Conservation (phyloP, 2,888 invertebrate species). For the Mactromeris polynyma region DNA sequence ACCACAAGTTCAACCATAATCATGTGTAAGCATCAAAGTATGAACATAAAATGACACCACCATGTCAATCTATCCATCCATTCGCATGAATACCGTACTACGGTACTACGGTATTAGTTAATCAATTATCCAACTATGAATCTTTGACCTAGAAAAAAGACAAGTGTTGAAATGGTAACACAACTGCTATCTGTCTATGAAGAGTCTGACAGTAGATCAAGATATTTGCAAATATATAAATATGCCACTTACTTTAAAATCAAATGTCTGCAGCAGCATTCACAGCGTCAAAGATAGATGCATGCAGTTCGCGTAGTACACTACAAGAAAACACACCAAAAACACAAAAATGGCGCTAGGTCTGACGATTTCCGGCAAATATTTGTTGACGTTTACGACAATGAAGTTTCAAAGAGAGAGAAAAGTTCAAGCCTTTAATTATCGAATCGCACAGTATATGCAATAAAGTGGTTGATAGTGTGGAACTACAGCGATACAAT, state of each 20-base stretch:
- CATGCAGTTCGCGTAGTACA: background rate
- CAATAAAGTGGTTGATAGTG: too few relatives aligned
- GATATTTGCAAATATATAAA: background rate
- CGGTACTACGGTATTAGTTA: too few relatives aligned
- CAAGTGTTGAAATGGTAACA: background rate
- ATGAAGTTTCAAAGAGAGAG: background rate
- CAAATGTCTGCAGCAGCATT: background rate
- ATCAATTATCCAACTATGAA: too few relatives aligned
- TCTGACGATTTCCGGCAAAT: conserved; percentile 24
- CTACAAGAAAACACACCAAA: conserved; percentile 7
- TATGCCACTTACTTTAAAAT: background rate
- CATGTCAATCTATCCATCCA: too few relatives aligned
- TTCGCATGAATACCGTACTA: too few relatives aligned
- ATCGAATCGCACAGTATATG: background rate
- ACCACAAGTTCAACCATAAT: too few relatives aligned
- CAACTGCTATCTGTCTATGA: background rate
- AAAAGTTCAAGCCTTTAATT: background rate
- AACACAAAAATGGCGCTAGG: conserved; percentile 29
- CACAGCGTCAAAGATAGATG: background rate
- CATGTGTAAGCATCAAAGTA: too few relatives aligned
- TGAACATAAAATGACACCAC: too few relatives aligned
- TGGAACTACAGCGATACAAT: too few relatives aligned
- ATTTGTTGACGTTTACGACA: conserved; percentile 43
- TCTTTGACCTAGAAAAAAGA: background rate
- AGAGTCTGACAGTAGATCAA: background rate